phyloP scores from a whole-genome alignment of 2,888 invertebrate genomes.

The Proisotoma minuta region DNA sequence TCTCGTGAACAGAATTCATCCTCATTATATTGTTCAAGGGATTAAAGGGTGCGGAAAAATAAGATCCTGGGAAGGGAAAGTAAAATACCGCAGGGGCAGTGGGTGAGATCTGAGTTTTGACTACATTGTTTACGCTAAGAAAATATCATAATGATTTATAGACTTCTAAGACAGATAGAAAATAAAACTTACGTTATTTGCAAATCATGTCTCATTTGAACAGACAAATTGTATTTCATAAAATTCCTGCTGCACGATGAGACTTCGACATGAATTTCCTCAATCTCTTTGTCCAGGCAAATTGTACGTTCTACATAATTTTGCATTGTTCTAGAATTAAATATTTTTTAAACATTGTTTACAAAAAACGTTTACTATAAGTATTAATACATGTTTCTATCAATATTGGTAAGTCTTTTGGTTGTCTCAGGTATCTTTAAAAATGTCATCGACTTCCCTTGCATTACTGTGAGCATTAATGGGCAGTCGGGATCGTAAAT shows the following conservation, averaged over 20 bases:
- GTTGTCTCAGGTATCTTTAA: slow-evolving; percentile 1
- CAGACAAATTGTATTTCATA: neutral
- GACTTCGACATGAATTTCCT: neutral
- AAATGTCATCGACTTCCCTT: neutral
- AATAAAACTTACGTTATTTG: neutral
- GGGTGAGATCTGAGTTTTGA: neutral
- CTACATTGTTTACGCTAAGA: neutral
- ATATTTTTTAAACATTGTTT: too few relatives aligned
- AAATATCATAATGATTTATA: neutral
- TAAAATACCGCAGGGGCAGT: neutral
- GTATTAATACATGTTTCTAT: too few relatives aligned
- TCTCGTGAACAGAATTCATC: neutral
- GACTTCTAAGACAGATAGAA: neutral
- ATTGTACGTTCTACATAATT: neutral
- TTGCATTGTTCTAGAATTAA: neutral
- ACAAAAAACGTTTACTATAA: too few relatives aligned
- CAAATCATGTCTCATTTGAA: neutral
- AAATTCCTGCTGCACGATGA: neutral
- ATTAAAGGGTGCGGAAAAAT: neutral
- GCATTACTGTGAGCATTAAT: neutral
- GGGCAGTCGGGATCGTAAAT: neutral
- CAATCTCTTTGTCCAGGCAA: neutral
- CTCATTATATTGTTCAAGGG: slow-evolving; percentile 1
- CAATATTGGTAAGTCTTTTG: neutral
- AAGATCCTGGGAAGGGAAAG: neutral